Percentiles rank a stretch among this genome's conserved stretches.
phyloP scores from a whole-genome alignment of 2,888 invertebrate species.

The Macroteleia sp. region DNA sequence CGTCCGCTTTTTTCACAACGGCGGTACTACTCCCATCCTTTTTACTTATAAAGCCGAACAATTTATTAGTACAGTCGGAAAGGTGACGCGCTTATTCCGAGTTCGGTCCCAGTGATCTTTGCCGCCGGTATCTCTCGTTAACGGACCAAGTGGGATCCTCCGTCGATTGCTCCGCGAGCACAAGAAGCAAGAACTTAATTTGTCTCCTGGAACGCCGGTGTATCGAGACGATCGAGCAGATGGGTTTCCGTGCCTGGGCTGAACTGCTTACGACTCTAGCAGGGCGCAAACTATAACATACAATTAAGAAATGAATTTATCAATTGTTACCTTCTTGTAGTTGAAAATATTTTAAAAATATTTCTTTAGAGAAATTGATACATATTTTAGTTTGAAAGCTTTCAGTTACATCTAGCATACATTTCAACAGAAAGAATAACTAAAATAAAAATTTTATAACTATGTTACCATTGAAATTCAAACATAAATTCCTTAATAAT shows the following conservation, averaged over 20 bases:
- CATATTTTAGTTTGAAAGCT: too few relatives aligned
- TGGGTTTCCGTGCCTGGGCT: constrained; percentile 62
- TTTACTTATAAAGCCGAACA: constrained; percentile 50
- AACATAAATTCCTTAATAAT: too few relatives aligned
- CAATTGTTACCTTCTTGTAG: too few relatives aligned
- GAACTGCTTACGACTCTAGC: constrained; percentile 37
- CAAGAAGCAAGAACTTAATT: constrained; percentile 80
- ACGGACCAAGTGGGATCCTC: constrained; percentile 69
- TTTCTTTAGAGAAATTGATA: too few relatives aligned
- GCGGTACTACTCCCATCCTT: constrained; percentile 27
- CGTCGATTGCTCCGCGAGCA: constrained; percentile 71
- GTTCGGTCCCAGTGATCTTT: constrained; percentile 70
- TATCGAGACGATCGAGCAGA: constrained; percentile 77
- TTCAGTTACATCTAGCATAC: too few relatives aligned
- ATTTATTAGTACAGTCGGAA: constrained; percentile 64
- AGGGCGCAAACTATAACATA: constrained; percentile 22
- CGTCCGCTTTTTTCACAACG: constrained; percentile 37
- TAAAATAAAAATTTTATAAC: too few relatives aligned
- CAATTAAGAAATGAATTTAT: constrained; percentile 26
- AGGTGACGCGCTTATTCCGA: constrained; percentile 69
- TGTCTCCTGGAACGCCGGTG: constrained; percentile 78
- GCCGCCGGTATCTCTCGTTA: constrained; percentile 72
- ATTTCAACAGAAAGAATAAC: too few relatives aligned
- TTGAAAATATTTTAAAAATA: too few relatives aligned
- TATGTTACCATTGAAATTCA: too few relatives aligned